Conservation (phyloP, 1,140 invertebrate species). For the Sminthurinus signatus region DNA sequence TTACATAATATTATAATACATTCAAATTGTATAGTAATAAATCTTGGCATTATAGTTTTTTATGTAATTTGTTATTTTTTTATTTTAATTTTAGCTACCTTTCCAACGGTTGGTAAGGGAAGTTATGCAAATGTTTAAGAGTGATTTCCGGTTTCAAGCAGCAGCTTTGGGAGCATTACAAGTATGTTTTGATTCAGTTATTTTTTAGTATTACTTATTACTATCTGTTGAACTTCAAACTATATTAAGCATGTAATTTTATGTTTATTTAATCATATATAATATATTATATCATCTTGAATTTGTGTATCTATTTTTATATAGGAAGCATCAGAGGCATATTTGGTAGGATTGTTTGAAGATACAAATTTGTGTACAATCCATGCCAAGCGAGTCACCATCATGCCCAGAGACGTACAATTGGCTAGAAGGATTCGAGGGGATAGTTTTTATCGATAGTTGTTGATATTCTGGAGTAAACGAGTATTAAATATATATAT, state of each 20-base stretch:
- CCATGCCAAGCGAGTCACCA: conserved; percentile 66
- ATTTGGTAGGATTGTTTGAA: conserved; percentile 67
- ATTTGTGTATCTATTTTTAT: conserved; percentile 8
- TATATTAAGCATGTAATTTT: too few relatives aligned
- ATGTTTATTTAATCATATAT: too few relatives aligned
- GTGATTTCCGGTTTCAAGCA: conserved; percentile 55
- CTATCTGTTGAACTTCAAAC: too few relatives aligned
- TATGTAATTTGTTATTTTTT: too few relatives aligned
- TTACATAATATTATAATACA: too few relatives aligned
- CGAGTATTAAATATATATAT: too few relatives aligned
- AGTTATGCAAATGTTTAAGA: conserved; percentile 56
- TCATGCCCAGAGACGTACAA: conserved; percentile 60
- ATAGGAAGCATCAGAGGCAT: conserved; percentile 81
- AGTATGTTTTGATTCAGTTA: conserved; percentile 37
- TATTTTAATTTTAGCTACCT: too few relatives aligned
- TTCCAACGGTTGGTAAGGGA: conserved; percentile 55
- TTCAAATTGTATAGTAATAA: too few relatives aligned
- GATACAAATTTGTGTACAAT: conserved; percentile 62
- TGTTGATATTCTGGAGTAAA: too few relatives aligned
- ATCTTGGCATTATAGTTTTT: too few relatives aligned
- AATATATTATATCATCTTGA: neutral
- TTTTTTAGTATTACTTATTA: neutral
- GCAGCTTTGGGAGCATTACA: conserved; percentile 52
- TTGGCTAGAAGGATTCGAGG: conserved; percentile 44
- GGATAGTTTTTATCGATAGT: neutral